Evolutionary conservation across 2,888 invertebrate species (phyloP), one percentile per base, ranked within the genome.

Genomic region (Diloba caeruleocephala): DNA sequence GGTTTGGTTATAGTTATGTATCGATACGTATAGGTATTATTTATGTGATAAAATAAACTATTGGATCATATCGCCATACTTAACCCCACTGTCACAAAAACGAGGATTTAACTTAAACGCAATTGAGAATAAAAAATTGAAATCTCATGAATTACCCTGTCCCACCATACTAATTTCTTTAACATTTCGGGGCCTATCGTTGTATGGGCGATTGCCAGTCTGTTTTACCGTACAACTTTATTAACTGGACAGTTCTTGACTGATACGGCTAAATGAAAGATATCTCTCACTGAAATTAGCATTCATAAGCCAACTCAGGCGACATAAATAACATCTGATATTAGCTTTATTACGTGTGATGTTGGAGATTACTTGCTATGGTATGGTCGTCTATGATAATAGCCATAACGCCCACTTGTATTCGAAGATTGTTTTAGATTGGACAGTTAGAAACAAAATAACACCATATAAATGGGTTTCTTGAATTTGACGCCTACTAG

Each of bases 271-370:
- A 85, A 87, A 88, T 89, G 85, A 83, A 85, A 87, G 79, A 87
- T 87, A 88, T 90, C 83, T 84, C 82, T 87, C 84, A 84, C 84
- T n/a, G 61, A 82, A 87, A 90, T 92, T 90, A 88, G 82, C 85
- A 92, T 92, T 92, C 90, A 92, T 88, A 87, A 89, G 85, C 85
- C 78, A 80, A 72, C 88, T 79, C 84, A 74, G 81, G 77, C 86
- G 82, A 85, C 87, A 90, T 90, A 90, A 90, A 92, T 91, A 90
- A 92, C 85, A 85, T 83, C 74, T 80, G 78, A 85, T 85, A 84
- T 79, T 78, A 68, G 69, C 53, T 56, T 38, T 67, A 79, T 79
- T 84, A 79, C 80, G 79, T 85, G 56, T 78, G 17, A 37, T 57
- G 53, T 81, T 78, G 44, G 75, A 62, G 63, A 80, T 63, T 57